Evolutionary conservation across 2,113 vertebrate genomes (phyloP).

Genomic region (Dolichotis patagonum): DNA sequence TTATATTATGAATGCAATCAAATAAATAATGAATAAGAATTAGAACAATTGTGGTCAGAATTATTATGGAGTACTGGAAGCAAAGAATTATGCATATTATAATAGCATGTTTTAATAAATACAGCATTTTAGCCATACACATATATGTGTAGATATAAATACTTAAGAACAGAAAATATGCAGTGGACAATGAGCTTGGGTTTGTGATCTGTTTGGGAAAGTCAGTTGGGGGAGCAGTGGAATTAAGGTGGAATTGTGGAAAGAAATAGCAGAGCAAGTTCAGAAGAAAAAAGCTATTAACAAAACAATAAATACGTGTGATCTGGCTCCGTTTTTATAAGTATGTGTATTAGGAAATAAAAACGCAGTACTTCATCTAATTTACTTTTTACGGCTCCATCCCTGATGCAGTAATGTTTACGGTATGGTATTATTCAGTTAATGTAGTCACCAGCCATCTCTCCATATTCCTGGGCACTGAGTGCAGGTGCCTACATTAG

Average conservation of each 20-base stretch:
- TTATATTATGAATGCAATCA: not conserved
- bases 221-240: not conserved
- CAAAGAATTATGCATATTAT: not conserved
- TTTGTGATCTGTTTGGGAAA: not conserved
- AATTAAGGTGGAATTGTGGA: not conserved
- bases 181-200: not conserved
- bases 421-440: not conserved
- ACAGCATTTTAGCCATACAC: not conserved
- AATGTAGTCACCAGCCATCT: not conserved
- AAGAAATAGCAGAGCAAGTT: not conserved
- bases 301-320: too few species aligned
- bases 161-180: not conserved
- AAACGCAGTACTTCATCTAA: not conserved
- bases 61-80: not conserved
- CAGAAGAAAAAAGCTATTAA: not conserved
- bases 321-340: not conserved
- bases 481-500: not conserved
- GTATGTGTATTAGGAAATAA: not conserved
- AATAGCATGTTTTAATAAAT: constrained; percentile 6
- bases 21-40: constrained; percentile 32
- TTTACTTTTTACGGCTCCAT: not conserved
- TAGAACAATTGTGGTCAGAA: not conserved
- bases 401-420: not conserved
- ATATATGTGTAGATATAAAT: not conserved
- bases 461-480: not conserved